Evolutionary conservation across 2,797 vertebrate genomes (phyloP).

Genomic region (Xenops minutus): DNA sequence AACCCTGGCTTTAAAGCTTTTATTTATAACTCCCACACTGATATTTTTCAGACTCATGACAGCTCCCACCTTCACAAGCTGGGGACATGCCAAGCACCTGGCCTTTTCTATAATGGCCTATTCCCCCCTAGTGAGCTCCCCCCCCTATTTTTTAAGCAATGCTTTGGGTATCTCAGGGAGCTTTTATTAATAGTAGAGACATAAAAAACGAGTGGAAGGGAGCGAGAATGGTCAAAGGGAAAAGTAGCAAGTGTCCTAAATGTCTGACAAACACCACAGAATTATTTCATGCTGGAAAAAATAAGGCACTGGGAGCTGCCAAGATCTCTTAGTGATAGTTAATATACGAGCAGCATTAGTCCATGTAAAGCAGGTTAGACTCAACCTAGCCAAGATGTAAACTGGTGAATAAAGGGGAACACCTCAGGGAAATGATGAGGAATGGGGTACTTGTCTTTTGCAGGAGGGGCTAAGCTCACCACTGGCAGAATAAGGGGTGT

Average conservation of each 20-base stretch:
- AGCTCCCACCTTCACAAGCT: constrained; percentile 68
- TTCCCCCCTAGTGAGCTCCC: constrained; percentile 25
- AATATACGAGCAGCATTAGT: background rate
- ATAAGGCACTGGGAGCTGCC: background rate
- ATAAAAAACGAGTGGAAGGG: constrained; percentile 13
- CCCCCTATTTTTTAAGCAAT: constrained; percentile 49
- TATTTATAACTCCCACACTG: constrained; percentile 77
- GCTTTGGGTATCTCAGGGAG: constrained; percentile 12
- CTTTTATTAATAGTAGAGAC: constrained; percentile 53
- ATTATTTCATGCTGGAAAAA: background rate
- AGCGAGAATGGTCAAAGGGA: constrained; percentile 18
- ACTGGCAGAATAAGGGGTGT: background rate
- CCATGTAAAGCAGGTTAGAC: background rate
- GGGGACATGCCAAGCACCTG: constrained; percentile 76
- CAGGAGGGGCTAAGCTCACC: background rate
- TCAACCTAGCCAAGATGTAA: background rate
- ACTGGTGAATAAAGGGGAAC: background rate
- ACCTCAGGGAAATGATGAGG: background rate
- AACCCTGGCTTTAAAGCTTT: constrained; percentile 72
- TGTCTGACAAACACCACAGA: background rate
- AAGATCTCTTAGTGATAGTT: background rate
- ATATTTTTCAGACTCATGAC: constrained; percentile 77
- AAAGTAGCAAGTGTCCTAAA: constrained; percentile 16
- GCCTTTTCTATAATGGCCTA: constrained; percentile 69
- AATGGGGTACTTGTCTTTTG: background rate